A percentile compares a stretch with the other conserved stretches of the same genome.
Conservation (phyloP, 2,888 invertebrate species). For the Spilarctia lutea region DNA sequence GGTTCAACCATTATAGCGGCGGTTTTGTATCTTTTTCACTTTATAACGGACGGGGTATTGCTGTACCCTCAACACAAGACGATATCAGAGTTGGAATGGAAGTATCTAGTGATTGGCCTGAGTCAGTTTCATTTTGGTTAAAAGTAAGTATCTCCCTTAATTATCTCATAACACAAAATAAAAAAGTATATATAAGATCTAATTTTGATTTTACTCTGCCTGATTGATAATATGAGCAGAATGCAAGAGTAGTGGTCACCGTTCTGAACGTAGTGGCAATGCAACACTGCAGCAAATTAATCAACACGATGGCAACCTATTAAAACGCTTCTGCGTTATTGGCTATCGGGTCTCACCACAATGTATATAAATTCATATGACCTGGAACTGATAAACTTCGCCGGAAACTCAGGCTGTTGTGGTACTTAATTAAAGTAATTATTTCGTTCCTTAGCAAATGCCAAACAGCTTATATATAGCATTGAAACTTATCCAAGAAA, state of each 20-base stretch:
- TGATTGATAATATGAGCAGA: too few relatives aligned
- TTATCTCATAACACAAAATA: background rate
- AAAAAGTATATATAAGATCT: too few relatives aligned
- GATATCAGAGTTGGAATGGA: slow-evolving; percentile 55
- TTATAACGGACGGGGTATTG: slow-evolving; percentile 36
- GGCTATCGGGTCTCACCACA: too few relatives aligned
- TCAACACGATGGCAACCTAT: too few relatives aligned
- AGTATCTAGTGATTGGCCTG: slow-evolving; percentile 59
- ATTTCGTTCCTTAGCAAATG: slow-evolving; percentile 64
- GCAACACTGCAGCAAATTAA: too few relatives aligned
- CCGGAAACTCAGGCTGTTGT: too few relatives aligned
- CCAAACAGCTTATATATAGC: slow-evolving; percentile 87
- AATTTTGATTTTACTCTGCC: too few relatives aligned
- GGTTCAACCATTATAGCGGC: slow-evolving; percentile 89
- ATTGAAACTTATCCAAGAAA: slow-evolving; percentile 77
- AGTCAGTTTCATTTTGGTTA: slow-evolving; percentile 64
- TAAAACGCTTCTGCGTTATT: too few relatives aligned
- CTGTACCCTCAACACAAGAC: slow-evolving; percentile 58
- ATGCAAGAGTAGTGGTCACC: too few relatives aligned
- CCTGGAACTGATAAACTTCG: too few relatives aligned
- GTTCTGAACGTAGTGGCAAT: too few relatives aligned
- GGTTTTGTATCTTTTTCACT: slow-evolving; percentile 57
- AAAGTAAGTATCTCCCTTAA: slow-evolving; percentile 48
- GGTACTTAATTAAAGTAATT: background rate
- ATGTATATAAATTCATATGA: too few relatives aligned